A percentile compares a stretch with the other conserved stretches of the same genome.
These are phyloP conservation scores for Myrmophylax atrothorax DNA, from an alignment of 2,113 vertebrate species.

Conservation along the genomic window DNA sequence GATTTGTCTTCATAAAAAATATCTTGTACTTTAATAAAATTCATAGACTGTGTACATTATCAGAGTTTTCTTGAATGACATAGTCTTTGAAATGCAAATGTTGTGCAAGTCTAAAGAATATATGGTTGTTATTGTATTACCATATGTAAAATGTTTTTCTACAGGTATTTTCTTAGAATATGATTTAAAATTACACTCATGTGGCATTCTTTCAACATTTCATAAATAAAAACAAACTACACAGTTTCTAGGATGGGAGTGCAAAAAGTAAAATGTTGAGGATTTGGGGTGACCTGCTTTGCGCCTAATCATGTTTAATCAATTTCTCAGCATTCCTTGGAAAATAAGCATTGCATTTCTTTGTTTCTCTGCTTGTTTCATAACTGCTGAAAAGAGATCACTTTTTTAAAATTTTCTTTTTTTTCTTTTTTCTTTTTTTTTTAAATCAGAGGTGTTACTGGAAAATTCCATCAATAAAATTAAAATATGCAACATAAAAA, in stretches of 20 bases:
- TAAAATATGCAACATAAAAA: not conserved
- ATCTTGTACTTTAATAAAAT: not conserved
- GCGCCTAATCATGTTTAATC: not conserved
- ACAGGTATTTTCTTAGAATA: not conserved
- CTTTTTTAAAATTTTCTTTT: not conserved
- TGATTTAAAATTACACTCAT: not conserved
- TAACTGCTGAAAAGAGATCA: not conserved
- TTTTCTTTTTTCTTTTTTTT: not conserved
- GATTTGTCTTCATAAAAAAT: not conserved
- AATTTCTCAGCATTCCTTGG: not conserved
- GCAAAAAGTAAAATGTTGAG: not conserved
- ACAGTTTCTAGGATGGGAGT: not conserved
- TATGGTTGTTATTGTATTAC: conserved; percentile 31
- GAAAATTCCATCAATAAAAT: not conserved
- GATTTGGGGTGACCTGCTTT: not conserved
- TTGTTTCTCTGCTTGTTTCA: not conserved
- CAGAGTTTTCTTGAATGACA: not conserved
- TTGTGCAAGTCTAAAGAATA: not conserved
- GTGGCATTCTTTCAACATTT: not conserved
- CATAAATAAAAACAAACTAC: not conserved
- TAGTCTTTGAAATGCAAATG: conserved; percentile 50
- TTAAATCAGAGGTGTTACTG: not conserved
- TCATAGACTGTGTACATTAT: not conserved
- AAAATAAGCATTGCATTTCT: not conserved
- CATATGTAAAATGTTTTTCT: conserved; percentile 32